phyloP scores from a whole-genome alignment of 2,888 invertebrate genomes.

The Brassicogethes aeneus region DNA sequence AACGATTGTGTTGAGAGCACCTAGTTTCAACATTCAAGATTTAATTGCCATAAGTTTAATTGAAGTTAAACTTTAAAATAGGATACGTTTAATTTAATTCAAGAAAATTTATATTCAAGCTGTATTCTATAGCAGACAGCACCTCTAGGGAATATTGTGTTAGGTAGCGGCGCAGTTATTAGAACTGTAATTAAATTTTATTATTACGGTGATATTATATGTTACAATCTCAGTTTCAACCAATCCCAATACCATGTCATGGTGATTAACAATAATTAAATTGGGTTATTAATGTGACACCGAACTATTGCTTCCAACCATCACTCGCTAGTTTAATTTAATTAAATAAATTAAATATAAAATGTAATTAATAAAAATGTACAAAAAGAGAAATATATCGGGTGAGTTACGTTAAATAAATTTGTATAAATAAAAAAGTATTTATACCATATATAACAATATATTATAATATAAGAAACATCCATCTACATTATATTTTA shows the following conservation, averaged over 20 bases:
- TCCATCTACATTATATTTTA: no score
- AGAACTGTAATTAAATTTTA: not conserved
- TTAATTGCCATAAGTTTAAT: not conserved
- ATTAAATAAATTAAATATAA: no score
- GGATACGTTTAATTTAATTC: constrained; percentile 1
- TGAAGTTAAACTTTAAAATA: not conserved
- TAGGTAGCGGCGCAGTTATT: not conserved
- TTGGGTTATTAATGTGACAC: no score
- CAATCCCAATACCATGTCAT: not conserved
- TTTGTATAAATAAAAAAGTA: no score
- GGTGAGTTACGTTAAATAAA: no score
- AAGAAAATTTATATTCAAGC: not conserved
- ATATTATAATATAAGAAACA: no score
- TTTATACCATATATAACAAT: no score
- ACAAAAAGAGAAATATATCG: no score
- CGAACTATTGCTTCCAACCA: no score
- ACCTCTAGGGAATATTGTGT: not conserved
- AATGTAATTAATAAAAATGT: no score
- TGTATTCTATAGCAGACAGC: not conserved
- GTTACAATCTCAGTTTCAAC: not conserved
- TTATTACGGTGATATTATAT: not conserved
- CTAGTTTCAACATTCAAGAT: not conserved
- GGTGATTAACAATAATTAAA: not conserved
- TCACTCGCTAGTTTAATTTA: no score
- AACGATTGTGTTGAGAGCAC: not conserved